Evolutionary conservation across 2,797 vertebrate genomes (phyloP).

Genomic region (Sparus aurata): DNA sequence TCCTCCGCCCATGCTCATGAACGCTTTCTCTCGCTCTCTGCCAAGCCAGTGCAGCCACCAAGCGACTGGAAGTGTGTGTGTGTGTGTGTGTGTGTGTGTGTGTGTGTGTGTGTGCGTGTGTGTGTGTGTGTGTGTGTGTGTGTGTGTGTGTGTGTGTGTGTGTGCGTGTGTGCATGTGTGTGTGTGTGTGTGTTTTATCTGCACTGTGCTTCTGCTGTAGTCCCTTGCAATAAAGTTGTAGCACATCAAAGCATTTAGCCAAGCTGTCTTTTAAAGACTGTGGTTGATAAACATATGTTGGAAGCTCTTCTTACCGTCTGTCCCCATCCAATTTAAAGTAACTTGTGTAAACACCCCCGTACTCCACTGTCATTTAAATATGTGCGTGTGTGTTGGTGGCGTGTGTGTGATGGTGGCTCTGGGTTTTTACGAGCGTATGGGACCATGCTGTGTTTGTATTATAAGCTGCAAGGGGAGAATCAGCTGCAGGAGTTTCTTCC

Average conservation of each 20-base stretch:
- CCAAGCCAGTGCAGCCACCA: conserved; percentile 63
- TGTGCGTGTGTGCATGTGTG: conserved; percentile 16
- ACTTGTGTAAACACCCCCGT: conserved; percentile 50
- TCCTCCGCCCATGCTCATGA: conserved; percentile 47
- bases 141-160: background rate
- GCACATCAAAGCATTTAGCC: conserved; percentile 72
- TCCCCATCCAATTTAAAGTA: conserved; percentile 61
- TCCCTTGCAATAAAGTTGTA: conserved; percentile 73
- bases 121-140: conserved; percentile 15
- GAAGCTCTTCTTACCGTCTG: conserved; percentile 61
- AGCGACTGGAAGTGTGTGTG: conserved; percentile 45
- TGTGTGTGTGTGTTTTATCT: conserved; percentile 67
- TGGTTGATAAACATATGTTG: conserved; percentile 76
- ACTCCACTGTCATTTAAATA: conserved; percentile 53
- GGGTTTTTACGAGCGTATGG: conserved; percentile 45
- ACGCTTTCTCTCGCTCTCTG: conserved; percentile 31
- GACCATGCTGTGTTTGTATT: conserved; percentile 37
- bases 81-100: conserved; percentile 25
- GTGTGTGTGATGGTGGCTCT: background rate
- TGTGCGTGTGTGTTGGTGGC: conserved; percentile 20
- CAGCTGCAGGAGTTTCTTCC: conserved; percentile 48
- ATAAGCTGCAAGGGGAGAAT: conserved; percentile 42
- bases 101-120: conserved; percentile 34
- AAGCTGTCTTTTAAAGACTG: conserved; percentile 69
- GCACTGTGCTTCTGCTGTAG: conserved; percentile 61